Base-by-base conservation (phyloP, 64 coral and sea anemone genomes). In the Pocillopora verrucosa region DNA sequence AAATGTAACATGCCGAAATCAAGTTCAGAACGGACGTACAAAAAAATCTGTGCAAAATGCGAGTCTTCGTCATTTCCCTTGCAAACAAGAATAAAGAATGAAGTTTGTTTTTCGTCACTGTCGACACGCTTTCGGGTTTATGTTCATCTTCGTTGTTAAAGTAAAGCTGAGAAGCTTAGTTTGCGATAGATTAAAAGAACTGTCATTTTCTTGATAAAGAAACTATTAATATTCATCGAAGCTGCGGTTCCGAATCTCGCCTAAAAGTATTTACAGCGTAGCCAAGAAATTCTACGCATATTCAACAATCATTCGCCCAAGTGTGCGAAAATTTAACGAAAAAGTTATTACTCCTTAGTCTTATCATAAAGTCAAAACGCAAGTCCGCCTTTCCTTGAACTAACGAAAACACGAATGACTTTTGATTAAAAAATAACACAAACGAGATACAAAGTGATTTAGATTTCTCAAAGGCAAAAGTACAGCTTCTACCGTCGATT, bases 171-270 rank as follows among this genome's bases (percentile, higher is more conserved):
- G 68, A 72, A 85, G 82, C 64, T 85, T 35, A 85, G 82, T 85
- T 85, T 85, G 65, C 61, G 65, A 68, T 85, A 58, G 82, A 85
- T 85, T 85, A 85, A 85, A 72, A 38, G 62, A 65, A 37, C 65
- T 85, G 82, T 85, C 82, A 85, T 85, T 85, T 85, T 85, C 63
- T 72, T 68, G 82, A 85, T 85, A 85, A 85, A 85, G 22, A 70
- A 67, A 85, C n/a, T 72, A 85, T 85, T 85, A 85, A 85, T 85
- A 85, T 85, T 85, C 82, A 85, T 85, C 82, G 65, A 85, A 70
- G 12, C 65, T 85, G 82, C 82, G 82, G 82, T 85, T 85, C 82
- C 19, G 82, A 85, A 85, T 85, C 82, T 85, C 82, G 64, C 82
- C 36, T 85, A 57, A 85, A 41, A 72, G 82, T 85, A 85, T 85